A percentile compares a stretch with the other conserved stretches of the same genome.
phyloP scores from a whole-genome alignment of 2,113 vertebrate species.

The Tiliqua scincoides region DNA sequence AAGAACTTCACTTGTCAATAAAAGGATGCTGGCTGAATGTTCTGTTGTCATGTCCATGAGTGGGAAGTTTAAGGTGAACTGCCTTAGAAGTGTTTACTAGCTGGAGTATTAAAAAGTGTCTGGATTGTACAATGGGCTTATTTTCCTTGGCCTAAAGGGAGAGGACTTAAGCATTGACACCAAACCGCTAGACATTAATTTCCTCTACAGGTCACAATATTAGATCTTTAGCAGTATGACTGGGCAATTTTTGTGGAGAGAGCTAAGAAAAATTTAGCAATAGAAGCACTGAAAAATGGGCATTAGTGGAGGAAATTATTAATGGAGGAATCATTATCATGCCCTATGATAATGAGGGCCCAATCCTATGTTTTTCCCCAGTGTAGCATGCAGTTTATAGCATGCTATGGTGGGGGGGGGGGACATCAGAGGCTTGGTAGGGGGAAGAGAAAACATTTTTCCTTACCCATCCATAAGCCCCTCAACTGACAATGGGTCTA shows the following conservation, averaged over 20 bases:
- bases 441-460: too few relatives aligned
- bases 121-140: slow-evolving; percentile 9
- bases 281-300: background rate
- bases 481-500: too few relatives aligned
- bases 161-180: background rate
- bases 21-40: slow-evolving; percentile 31
- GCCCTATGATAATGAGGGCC: background rate
- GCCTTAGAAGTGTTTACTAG: slow-evolving; percentile 11
- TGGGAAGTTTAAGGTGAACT: slow-evolving; percentile 19
- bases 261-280: background rate
- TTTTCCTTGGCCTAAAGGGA: background rate
- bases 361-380: too few relatives aligned
- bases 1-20: slow-evolving; percentile 61
- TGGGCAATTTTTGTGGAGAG: background rate
- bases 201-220: background rate
- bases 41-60: slow-evolving; percentile 24
- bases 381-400: too few relatives aligned
- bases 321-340: too few relatives aligned
- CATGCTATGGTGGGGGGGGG: too few relatives aligned
- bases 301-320: background rate
- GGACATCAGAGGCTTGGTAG: too few relatives aligned
- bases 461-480: too few relatives aligned
- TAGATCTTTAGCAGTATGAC: background rate
- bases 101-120: background rate
- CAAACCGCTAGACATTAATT: slow-evolving; percentile 5